Evolutionary conservation across 1,140 invertebrate genomes (phyloP), one percentile per base, ranked within the genome.

Genomic region (Wiebesia pumilae): DNA sequence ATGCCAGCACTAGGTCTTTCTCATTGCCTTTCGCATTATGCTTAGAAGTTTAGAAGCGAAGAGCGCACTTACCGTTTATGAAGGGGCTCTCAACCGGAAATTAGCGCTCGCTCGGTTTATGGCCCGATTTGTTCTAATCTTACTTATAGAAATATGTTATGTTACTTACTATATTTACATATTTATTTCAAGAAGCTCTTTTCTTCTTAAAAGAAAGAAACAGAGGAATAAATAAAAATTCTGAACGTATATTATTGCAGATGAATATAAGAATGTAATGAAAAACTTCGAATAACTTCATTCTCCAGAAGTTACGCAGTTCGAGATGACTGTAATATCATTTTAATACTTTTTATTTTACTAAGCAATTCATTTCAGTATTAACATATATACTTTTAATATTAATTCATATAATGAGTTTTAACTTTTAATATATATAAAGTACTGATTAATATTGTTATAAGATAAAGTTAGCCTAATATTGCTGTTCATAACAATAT

Each of bases 21-120:
- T 83, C 65, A 62, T 30, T 80, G 81, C 86, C 71, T 88, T 84
- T 88, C 85, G 90, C 82, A 89, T 89, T 90, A 90, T 88, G 87
- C 83, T 90, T 79, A 79, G n/a, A 30, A 86, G 87, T 87, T 88
- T 90, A 90, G 85, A 88, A 88, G 3, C 14, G 35, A 84, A 88
- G 88, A 87, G 67, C 62, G 83, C 84, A 86, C 84, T 82, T 83
- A 84, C 35, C 43, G 7, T 30, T n/a, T 35, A 12, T 19, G 14
- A 78, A 89, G 88, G 75, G 88, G 62, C 83, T 90, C 90, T 91
- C 90, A 90, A 90, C 86, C 77, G 78, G 84, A 89, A 84, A 78
- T 54, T 51, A 10, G 2, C 4, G 1, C 83, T 75, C 54, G 38
- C 54, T 75, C n/a, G 24, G 71, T 35, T 75, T 7, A 7, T 75